Base-by-base conservation (phyloP, 1,140 invertebrate genomes). In the Cydia fagiglandana region DNA sequence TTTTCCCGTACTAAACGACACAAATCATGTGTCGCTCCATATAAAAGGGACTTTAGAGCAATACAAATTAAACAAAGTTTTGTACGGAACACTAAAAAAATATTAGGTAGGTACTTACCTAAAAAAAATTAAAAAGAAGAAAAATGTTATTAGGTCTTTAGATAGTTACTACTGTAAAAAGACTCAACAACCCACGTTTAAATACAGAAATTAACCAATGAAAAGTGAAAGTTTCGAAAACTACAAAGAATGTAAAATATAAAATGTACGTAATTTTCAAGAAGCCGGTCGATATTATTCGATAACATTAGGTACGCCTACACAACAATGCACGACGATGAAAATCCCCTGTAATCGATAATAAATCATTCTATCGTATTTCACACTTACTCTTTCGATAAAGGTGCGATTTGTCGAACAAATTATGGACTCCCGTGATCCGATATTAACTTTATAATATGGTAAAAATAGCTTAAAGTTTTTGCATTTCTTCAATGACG, bases 351-450 rank as follows among this genome's bases (percentile, higher is more conserved):
- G 56, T 61, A 61, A 61, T 61, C 56, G 56, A 7, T 61, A 61
- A 7, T 24, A 24, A 61, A 61, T 61, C 56, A 61, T 24, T 20
- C 56, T 24, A 12, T 17, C 9, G 56, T 61, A 61, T 61, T 61
- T 24, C 56, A 61, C 56, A 61, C 56, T 61, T 61, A 61, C 56
- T 9, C n/a, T 61, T 61, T 61, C 56, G 56, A 24, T 61, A 24
- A 61, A 61, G 56, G 4, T 12, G 56, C 56, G 56, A 24, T 61
- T 61, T 61, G 56, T 61, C 20, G 56, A 24, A 24, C 56, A 61
- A 61, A 53, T 53, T 53, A 53, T 17, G 50, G n/a, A 17, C 15
- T 53, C 50, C n/a, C n/a, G 50, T 53, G 50, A n/a, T 53, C 15
- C 15, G n/a, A n/a, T 24, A 24, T 24, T 24, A 24, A 24, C 50